Base-by-base conservation (phyloP, 1,140 invertebrate genomes). In the Fopius arisanus region DNA sequence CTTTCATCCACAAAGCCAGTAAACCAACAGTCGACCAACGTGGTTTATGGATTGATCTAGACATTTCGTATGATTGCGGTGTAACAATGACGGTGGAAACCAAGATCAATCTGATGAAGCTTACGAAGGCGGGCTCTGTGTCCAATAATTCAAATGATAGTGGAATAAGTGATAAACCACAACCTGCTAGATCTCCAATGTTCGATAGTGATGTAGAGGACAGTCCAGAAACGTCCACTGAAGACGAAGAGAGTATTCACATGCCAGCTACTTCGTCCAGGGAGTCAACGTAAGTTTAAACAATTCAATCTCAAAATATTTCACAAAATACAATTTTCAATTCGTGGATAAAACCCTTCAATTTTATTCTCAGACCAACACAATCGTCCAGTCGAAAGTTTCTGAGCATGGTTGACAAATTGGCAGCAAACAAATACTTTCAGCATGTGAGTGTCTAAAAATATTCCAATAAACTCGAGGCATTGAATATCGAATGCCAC, bases 61-160 rank as follows among this genome's bases (percentile, higher is more conserved):
- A 98, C 82, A 87, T 99, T 48, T 92, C 92, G 9, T 99, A 99
- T 87, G 92, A 94, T 78, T 98, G 98, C 33, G 91, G 92, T 65
- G 92, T 96, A 29, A 91, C 93, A 70, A 94, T 99, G 89, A 96
- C 95, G 1, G 91, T 99, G n/a, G 95, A 97, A 81, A 99, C 97
- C 0, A 97, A 98, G 84, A 87, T 99, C 28, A 98, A 99, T 89
- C 89, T 99, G 40, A 92, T 98, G 91, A 97, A 96, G 82, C 88
- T 98, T 7, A 93, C 92, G 74, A 86, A 83, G 71, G 76, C 82
- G 0, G 76, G 79, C 2, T 83, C 81, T 0, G 37, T 80, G 9
- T 33, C 70, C 10, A 78, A 71, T 26, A 83, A 78, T 31, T 66
- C 80, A 1, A 79, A 76, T 16, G 70, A 80, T 14, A 67, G 66